Evolutionary conservation across 2,888 invertebrate genomes (phyloP).

Genomic region (Ormyrus thymus): DNA sequence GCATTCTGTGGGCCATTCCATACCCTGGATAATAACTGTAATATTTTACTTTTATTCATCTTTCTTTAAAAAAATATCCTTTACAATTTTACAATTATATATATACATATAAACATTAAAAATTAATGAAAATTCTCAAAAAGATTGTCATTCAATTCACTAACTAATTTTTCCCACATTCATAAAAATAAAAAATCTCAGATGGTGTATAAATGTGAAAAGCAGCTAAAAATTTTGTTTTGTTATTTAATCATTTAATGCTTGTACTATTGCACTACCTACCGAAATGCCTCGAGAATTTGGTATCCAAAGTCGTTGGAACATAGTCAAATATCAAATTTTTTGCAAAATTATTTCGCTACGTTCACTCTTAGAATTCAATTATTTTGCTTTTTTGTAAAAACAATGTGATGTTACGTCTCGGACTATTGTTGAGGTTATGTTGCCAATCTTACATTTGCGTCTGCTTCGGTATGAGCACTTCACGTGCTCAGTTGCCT

Average conservation of each 20-base stretch:
- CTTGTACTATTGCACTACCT: conserved; percentile 58
- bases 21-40: conserved; percentile 72
- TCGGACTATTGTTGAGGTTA: too few species aligned
- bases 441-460: too few species aligned
- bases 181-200: neutral
- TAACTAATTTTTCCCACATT: conserved; percentile 5
- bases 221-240: conserved; percentile 39
- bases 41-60: conserved; percentile 69
- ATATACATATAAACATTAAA: neutral
- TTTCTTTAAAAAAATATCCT: conserved; percentile 33
- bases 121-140: conserved; percentile 5
- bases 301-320: conserved; percentile 63
- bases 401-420: too few species aligned
- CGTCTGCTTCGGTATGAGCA: too few species aligned
- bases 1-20: conserved; percentile 70
- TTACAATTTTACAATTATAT: neutral
- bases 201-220: neutral
- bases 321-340: conserved; percentile 62
- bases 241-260: conserved; percentile 20
- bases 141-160: neutral
- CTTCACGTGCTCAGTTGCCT: too few species aligned
- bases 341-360: conserved; percentile 7
- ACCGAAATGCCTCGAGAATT: conserved; percentile 70
- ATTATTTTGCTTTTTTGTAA: conserved; percentile 17
- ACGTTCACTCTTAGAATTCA: conserved; percentile 29